Conservation (phyloP, 2,888 invertebrate genomes). For the Phortica okadai region DNA sequence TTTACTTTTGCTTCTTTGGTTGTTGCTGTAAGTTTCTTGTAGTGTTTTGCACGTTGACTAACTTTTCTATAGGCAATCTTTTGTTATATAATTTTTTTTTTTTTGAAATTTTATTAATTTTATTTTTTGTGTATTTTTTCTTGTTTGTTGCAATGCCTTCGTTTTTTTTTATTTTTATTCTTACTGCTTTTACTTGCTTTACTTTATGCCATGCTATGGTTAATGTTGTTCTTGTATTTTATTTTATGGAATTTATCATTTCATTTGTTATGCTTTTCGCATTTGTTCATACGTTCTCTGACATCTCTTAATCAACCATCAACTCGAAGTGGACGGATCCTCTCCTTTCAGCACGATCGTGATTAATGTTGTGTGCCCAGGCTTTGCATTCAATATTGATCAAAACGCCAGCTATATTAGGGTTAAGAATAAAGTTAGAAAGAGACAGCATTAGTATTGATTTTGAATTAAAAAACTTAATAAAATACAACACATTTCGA, state of each 20-base stretch:
- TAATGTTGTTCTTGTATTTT: conserved; percentile 46
- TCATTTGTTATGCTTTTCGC: conserved; percentile 39
- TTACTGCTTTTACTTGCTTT: conserved; percentile 41
- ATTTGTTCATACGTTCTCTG: conserved; percentile 28
- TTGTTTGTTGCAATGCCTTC: neutral
- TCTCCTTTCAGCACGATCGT: conserved; percentile 91
- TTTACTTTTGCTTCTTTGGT: conserved; percentile 65
- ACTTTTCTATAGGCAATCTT: conserved; percentile 43
- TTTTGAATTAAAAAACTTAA: neutral
- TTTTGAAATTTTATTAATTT: conserved; percentile 41
- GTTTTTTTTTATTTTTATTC: conserved; percentile 35
- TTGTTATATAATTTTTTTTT: conserved; percentile 51
- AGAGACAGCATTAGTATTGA: conserved; percentile 32
- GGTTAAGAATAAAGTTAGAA: conserved; percentile 42
- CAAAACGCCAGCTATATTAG: conserved; percentile 84
- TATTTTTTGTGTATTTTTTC: conserved; percentile 21
- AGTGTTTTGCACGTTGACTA: conserved; percentile 53
- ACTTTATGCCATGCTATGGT: conserved; percentile 26
- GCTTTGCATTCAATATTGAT: conserved; percentile 96
- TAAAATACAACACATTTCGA: neutral
- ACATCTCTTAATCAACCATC: conserved; percentile 87
- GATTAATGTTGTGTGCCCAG: conserved; percentile 92
- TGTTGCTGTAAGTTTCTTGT: conserved; percentile 66
- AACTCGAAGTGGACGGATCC: conserved; percentile 97
- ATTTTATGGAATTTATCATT: conserved; percentile 38